These are phyloP conservation scores for Flexamia atlantica DNA, from an alignment of 2,888 invertebrate species.

Conservation along the genomic window DNA sequence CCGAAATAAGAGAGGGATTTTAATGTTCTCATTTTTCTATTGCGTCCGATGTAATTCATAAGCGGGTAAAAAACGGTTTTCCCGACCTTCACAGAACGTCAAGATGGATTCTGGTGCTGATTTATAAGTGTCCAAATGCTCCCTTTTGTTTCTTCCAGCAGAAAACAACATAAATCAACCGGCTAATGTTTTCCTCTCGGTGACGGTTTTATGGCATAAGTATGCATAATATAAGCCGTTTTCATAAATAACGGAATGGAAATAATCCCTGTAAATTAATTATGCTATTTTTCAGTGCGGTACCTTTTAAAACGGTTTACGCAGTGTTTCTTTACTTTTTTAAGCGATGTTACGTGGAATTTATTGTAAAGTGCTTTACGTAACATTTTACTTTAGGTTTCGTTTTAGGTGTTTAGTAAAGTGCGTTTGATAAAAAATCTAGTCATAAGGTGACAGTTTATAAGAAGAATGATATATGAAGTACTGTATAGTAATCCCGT, in stretches of 20 bases:
- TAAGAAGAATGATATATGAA: too few species aligned
- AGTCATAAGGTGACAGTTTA: too few species aligned
- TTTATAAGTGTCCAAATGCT: slow-evolving; percentile 43
- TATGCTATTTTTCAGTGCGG: not conserved
- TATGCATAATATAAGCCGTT: slow-evolving; percentile 50
- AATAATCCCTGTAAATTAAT: slow-evolving; percentile 31
- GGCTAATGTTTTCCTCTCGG: slow-evolving; percentile 31
- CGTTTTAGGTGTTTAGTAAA: too few species aligned
- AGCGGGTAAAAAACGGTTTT: slow-evolving; percentile 37
- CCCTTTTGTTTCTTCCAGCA: slow-evolving; percentile 37
- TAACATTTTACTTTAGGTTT: too few species aligned
- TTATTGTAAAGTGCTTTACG: not conserved
- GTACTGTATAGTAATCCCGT: too few species aligned
- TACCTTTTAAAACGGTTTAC: not conserved
- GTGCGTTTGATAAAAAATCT: too few species aligned
- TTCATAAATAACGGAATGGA: slow-evolving; percentile 29
- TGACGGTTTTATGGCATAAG: slow-evolving; percentile 52
- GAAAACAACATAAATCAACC: slow-evolving; percentile 39
- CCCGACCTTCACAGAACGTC: slow-evolving; percentile 4
- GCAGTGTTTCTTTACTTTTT: not conserved
- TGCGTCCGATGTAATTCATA: slow-evolving; percentile 44
- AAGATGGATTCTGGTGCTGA: slow-evolving; percentile 41
- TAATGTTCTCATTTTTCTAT: slow-evolving; percentile 42
- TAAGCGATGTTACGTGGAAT: not conserved
- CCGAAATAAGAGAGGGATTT: slow-evolving; percentile 49